Percentiles rank a stretch among this genome's conserved stretches.
phyloP scores from a whole-genome alignment of 2,113 vertebrate species.

The Eupsittula cactorum region DNA sequence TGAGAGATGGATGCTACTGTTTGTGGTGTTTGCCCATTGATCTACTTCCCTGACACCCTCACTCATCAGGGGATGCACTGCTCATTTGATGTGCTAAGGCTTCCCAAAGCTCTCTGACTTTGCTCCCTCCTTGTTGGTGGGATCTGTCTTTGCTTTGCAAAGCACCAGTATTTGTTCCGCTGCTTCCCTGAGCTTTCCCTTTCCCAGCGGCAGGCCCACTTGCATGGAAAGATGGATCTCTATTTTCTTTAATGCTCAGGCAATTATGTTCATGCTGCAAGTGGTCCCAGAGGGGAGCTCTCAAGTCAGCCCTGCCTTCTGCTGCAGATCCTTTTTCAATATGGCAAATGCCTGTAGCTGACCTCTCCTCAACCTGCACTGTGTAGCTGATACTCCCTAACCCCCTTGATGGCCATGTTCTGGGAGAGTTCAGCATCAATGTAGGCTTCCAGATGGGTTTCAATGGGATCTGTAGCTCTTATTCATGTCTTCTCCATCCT shows the following conservation, averaged over 20 bases:
- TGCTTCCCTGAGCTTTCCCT: background rate
- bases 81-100: background rate
- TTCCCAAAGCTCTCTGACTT: background rate
- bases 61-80: background rate
- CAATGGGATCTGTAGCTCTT: background rate
- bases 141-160: background rate
- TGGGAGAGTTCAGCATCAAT: background rate
- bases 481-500: background rate
- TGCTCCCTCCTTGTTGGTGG: background rate
- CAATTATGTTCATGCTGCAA: background rate
- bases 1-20: constrained; percentile 47
- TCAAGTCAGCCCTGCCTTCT: background rate
- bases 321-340: constrained; percentile 45
- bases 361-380: background rate
- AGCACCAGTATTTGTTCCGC: background rate
- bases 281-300: background rate
- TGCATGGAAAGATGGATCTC: background rate
- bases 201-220: background rate
- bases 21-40: background rate
- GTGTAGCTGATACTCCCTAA: background rate
- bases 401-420: background rate
- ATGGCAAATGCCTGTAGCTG: background rate
- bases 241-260: constrained; percentile 20
- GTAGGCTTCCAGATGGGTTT: background rate
- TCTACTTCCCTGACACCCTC: background rate